phyloP scores from a whole-genome alignment of 2,113 vertebrate species.

The Halcyon malimbica region DNA sequence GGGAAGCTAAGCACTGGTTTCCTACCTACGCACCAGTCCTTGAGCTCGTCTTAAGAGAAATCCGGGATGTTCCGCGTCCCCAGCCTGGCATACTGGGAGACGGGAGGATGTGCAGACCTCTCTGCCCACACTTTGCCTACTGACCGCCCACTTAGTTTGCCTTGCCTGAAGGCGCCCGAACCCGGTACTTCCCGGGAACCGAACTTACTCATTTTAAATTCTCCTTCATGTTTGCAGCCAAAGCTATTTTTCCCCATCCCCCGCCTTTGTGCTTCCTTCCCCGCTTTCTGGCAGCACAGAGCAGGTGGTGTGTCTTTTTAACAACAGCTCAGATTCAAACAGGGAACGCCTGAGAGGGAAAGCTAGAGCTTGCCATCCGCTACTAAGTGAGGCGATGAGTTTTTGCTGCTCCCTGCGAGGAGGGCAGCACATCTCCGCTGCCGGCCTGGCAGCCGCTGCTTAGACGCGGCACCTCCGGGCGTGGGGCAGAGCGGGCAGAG shows the following conservation, averaged over 20 bases:
- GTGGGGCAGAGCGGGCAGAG: neutral
- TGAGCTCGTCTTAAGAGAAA: neutral
- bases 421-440: neutral
- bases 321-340: conserved; percentile 1
- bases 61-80: neutral
- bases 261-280: neutral
- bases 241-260: neutral
- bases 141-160: neutral
- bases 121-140: neutral
- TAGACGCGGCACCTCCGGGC: fast-evolving
- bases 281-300: neutral
- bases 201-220: conserved; percentile 20
- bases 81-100: neutral
- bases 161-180: neutral
- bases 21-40: neutral
- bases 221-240: neutral
- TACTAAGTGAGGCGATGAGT: neutral
- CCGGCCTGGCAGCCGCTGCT: neutral
- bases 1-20: neutral
- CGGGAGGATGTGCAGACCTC: neutral
- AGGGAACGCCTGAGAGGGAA: neutral
- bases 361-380: neutral
- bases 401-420: neutral
- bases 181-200: neutral
- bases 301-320: conserved; percentile 54